Evolutionary conservation across 1,140 invertebrate species (phyloP).

Genomic region (Drosophila ambigua): DNA sequence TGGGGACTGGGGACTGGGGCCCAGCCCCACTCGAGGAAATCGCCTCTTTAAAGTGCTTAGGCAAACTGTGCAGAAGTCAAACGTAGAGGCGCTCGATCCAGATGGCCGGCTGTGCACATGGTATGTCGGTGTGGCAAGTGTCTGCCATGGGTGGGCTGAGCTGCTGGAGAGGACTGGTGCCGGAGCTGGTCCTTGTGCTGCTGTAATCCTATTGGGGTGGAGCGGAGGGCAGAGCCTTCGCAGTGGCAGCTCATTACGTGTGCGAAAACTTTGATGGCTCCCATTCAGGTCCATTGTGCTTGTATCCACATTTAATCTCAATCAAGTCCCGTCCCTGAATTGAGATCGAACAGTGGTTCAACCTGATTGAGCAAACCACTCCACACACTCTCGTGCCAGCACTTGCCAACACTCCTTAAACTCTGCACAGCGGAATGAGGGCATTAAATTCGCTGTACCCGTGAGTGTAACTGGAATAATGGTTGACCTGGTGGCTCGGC

Average conservation of each 20-base stretch:
- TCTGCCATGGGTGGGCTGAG: not conserved
- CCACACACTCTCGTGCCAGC: too few relatives aligned
- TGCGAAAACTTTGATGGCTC: constrained; percentile 44
- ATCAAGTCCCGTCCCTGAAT: too few relatives aligned
- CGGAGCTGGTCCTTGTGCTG: not conserved
- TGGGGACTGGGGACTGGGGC: not conserved
- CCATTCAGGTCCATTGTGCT: constrained; percentile 34
- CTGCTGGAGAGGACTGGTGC: not conserved
- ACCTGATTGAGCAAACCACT: too few relatives aligned
- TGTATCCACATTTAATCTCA: too few relatives aligned
- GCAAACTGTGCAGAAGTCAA: constrained; percentile 52
- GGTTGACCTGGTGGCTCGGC: too few relatives aligned
- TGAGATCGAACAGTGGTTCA: too few relatives aligned
- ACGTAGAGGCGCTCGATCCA: constrained; percentile 36
- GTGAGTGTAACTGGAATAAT: too few relatives aligned
- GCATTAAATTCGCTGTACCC: too few relatives aligned
- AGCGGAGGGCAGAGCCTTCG: constrained; percentile 23
- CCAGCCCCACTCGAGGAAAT: constrained; percentile 13
- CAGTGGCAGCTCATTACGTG: constrained; percentile 47
- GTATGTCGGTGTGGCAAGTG: not conserved
- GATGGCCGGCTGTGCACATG: constrained; percentile 9
- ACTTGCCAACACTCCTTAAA: too few relatives aligned
- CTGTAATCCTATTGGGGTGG: constrained; percentile 8
- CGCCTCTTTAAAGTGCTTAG: constrained; percentile 35
- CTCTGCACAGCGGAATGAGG: too few relatives aligned